Conservation (phyloP, 2,113 vertebrate genomes). For the Probosciger aterrimus region DNA sequence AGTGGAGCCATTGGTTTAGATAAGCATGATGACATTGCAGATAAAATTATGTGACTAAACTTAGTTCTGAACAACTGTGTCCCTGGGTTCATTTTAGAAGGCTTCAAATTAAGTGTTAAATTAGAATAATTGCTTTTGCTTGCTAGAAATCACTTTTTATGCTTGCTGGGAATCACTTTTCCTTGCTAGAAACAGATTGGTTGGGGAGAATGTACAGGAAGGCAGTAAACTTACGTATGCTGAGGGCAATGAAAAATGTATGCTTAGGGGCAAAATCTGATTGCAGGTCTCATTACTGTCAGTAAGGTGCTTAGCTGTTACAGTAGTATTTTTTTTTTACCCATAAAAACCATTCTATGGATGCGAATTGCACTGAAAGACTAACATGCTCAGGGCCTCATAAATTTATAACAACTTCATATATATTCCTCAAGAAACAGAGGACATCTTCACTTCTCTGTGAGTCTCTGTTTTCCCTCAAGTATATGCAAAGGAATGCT, state of each 20-base stretch:
- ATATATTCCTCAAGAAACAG: neutral
- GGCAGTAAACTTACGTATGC: neutral
- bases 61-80: neutral
- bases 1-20: neutral
- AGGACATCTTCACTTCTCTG: neutral
- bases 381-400: accelerated
- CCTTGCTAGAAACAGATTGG: neutral
- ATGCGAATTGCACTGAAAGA: neutral
- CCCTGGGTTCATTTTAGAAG: neutral
- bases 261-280: neutral
- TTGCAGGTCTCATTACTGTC: neutral
- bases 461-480: neutral
- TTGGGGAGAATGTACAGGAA: neutral
- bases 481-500: neutral
- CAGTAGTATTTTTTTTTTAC: neutral
- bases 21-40: neutral
- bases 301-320: neutral
- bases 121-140: neutral
- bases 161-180: neutral
- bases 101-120: neutral
- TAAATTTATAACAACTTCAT: neutral
- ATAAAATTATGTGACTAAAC: neutral
- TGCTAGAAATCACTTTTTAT: neutral
- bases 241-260: neutral
- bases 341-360: neutral